These are phyloP conservation scores for Bettongia penicillata DNA, from an alignment of 2,113 vertebrate genomes.

Conservation along the genomic window DNA sequence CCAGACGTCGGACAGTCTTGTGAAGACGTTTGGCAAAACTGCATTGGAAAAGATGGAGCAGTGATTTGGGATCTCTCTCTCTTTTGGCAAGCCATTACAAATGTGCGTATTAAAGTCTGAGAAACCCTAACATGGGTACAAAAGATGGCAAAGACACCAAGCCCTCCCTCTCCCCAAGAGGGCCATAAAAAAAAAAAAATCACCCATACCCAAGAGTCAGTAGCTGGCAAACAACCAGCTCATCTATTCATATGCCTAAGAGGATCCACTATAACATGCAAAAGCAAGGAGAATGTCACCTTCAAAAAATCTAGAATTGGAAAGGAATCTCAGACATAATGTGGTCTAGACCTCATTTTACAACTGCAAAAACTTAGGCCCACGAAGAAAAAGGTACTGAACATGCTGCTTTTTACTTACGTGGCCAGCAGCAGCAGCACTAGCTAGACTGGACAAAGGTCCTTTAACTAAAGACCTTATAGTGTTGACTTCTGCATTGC, in stretches of 20 bases:
- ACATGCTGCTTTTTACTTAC: too few species aligned
- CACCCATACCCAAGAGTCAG: not conserved
- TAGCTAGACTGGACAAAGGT: not conserved
- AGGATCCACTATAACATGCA: not conserved
- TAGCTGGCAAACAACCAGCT: not conserved
- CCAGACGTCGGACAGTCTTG: conserved; percentile 92
- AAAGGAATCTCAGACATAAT: too few species aligned
- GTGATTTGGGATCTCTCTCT: not conserved
- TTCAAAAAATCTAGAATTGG: not conserved
- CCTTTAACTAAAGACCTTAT: not conserved
- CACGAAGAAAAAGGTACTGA: too few species aligned
- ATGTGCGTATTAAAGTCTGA: not conserved
- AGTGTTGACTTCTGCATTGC: not conserved
- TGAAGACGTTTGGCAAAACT: conserved; percentile 94
- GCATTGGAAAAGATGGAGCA: fast-evolving
- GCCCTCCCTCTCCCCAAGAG: not conserved
- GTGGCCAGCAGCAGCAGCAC: too few species aligned
- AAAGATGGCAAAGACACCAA: not conserved
- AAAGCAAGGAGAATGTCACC: not conserved
- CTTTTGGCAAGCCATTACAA: not conserved
- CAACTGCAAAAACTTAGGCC: too few species aligned
- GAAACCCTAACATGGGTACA: not conserved
- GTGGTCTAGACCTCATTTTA: too few species aligned
- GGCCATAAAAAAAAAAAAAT: not conserved
- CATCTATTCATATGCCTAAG: not conserved